Evolutionary conservation across 1,140 invertebrate genomes (phyloP).

Genomic region (Melipona quadrifasciata): DNA sequence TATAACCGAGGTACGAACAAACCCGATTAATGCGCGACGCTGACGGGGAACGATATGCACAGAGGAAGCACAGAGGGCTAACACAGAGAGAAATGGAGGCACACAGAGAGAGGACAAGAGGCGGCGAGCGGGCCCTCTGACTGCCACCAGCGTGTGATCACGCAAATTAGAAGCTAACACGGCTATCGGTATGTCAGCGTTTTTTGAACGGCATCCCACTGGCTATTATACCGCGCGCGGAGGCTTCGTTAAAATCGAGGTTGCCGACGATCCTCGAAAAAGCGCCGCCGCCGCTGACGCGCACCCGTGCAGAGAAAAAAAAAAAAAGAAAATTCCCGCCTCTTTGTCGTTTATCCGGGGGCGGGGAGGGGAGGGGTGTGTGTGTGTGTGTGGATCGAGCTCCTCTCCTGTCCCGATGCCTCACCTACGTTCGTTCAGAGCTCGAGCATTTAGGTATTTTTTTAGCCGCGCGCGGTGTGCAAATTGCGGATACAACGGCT

Average conservation of each 20-base stretch:
- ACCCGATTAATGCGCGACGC: slow-evolving; percentile 30
- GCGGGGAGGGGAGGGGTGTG: too few species aligned
- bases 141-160: slow-evolving; percentile 11
- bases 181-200: slow-evolving; percentile 45
- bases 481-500: too few species aligned
- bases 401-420: neutral
- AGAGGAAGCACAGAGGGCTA: neutral
- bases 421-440: neutral
- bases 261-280: slow-evolving; percentile 21
- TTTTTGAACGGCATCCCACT: slow-evolving; percentile 19
- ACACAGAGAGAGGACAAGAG: neutral
- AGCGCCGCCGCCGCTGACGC: neutral
- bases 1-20: neutral
- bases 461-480: too few species aligned
- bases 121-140: neutral
- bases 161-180: slow-evolving; percentile 49
- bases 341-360: neutral
- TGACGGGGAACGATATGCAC: neutral
- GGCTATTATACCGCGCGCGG: slow-evolving; percentile 29
- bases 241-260: slow-evolving; percentile 37
- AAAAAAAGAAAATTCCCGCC: neutral
- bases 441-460: too few species aligned
- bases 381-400: too few species aligned
- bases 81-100: neutral
- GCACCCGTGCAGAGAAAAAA: neutral